These are phyloP conservation scores for Stenolophus ochropezus DNA, from an alignment of 2,888 invertebrate genomes.

Conservation along the genomic window DNA sequence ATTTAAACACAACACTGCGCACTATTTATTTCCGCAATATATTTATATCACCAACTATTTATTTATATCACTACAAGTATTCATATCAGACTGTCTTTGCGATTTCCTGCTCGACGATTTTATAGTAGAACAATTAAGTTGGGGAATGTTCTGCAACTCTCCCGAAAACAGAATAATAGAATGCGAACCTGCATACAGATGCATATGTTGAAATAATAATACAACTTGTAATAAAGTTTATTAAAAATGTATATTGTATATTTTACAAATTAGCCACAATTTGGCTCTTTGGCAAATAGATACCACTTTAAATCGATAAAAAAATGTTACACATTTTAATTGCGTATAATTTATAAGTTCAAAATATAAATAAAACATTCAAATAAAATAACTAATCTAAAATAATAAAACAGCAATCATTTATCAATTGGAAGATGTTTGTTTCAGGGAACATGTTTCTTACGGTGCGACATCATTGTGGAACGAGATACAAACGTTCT, in stretches of 20 bases:
- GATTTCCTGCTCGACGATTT: too few relatives aligned
- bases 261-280: constrained; percentile 32
- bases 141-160: too few relatives aligned
- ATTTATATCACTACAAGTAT: too few relatives aligned
- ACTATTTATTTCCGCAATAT: too few relatives aligned
- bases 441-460: constrained; percentile 71
- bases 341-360: not conserved
- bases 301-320: constrained; percentile 18
- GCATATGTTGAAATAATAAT: too few relatives aligned
- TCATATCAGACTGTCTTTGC: too few relatives aligned
- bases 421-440: not conserved
- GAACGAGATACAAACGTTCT: constrained; percentile 77
- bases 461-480: constrained; percentile 77
- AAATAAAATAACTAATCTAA: not conserved
- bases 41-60: too few relatives aligned
- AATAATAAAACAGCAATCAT: not conserved
- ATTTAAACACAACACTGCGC: too few relatives aligned
- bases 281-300: constrained; percentile 51
- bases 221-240: too few relatives aligned
- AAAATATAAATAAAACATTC: constrained; percentile 8
- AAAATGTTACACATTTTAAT: constrained; percentile 12
- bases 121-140: too few relatives aligned
- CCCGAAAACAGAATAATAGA: too few relatives aligned
- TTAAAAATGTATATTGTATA: constrained; percentile 36
- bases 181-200: too few relatives aligned